Percentiles rank a stretch among this genome's conserved stretches.
phyloP scores from a whole-genome alignment of 2,888 invertebrate species.

The Oasisia sp. region DNA sequence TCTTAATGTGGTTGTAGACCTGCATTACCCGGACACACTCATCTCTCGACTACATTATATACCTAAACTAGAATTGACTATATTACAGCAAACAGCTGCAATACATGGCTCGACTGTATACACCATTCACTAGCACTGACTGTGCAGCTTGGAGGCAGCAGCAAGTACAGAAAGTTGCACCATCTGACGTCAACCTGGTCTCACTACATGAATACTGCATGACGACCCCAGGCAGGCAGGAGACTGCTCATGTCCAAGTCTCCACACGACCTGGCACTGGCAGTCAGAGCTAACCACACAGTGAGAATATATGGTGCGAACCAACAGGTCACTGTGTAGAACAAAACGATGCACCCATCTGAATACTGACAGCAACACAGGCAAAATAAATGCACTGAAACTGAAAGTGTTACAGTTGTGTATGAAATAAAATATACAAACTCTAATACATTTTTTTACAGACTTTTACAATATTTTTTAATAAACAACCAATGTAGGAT shows the following conservation, averaged over 20 bases:
- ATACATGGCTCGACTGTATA: no score
- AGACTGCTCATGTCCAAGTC: not conserved
- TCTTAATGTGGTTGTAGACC: no score
- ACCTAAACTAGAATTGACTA: not conserved
- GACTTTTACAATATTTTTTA: not conserved
- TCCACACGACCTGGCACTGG: not conserved
- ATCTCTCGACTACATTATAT: not conserved
- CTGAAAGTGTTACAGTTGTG: not conserved
- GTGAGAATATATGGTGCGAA: not conserved
- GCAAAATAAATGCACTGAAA: not conserved
- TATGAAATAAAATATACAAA: not conserved
- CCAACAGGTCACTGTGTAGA: not conserved
- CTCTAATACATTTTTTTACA: not conserved
- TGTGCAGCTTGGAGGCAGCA: not conserved
- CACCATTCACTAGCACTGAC: not conserved
- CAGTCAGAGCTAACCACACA: not conserved
- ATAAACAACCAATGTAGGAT: not conserved
- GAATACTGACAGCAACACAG: not conserved
- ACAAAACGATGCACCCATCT: not conserved
- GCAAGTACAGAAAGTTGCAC: not conserved
- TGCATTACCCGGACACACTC: no score
- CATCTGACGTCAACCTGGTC: not conserved
- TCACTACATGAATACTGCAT: not conserved
- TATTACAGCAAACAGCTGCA: not conserved
- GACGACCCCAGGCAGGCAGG: not conserved